Evolutionary conservation across 2,888 invertebrate genomes (phyloP), one percentile per base, ranked within the genome.

Genomic region (Oscheius myriophilus): DNA sequence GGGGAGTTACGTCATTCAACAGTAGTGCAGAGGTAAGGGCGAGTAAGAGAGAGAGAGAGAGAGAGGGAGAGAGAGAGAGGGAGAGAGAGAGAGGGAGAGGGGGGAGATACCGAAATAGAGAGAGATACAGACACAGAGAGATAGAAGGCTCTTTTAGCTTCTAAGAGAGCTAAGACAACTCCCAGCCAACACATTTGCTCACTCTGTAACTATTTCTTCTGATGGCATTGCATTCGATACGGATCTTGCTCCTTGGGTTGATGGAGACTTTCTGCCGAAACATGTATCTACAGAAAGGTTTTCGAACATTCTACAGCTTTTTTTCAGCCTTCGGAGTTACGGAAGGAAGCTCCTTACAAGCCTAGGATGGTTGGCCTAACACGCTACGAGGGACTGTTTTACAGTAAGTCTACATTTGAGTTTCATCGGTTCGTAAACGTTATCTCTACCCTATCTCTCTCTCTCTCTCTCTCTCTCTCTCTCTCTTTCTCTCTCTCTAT

Each of bases 291-390:
- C 42, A 14, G 25, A 26, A 33, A 26, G 25, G 16, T 23, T 6
- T 21, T 25, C 14, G 4, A 4, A 11, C 25, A 6, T 12, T 16
- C 3, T 66, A n/a, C 33, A 33, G 3, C 9, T 33, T 6, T 1
- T 12, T 23, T 33, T 53, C 45, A 59, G 63, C 25, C 54, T 12
- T 39, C 42, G 18, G 63, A 68, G 25, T 54, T 77, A 14, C 54
- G 73, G 21, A 73, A 72, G 41, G 77, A 76, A 41, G 54, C 75
- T 16, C 72, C 75, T 16, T 62, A 57, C 11, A 79, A 79, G 46
- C 75, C 75, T 51, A 59, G 75, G 52, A 52, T 77, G 12, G 66
- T 72, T 0, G 76, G 73, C 42, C 71, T 71, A 52, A 68, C 72
- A 0, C 63, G 65, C 9, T 71, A 74, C 1, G 79, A 79, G 64